Evolutionary conservation across 2,888 invertebrate genomes (phyloP), one percentile per base, ranked within the genome.

Genomic region (Microdon myrmicae): DNA sequence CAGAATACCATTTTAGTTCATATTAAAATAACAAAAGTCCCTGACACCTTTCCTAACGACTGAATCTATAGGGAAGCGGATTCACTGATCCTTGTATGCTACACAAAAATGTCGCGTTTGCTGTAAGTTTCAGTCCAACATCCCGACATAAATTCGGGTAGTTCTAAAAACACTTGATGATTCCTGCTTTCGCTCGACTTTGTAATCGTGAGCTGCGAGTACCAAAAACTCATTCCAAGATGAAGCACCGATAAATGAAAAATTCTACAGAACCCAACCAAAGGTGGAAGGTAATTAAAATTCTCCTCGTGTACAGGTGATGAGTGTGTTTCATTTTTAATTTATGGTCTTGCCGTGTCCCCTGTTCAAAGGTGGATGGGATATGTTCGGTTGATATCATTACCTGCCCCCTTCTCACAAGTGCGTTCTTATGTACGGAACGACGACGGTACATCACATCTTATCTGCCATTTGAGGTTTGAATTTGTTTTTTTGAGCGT

Each of bases 251-350:
- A 41, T 37, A 60, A 39, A 61, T 44, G 39, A 61, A 28, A 51
- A 39, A 51, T 48, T 35, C 41, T 53, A 47, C 32, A 53, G 39
- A 13, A 41, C 29, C 13, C 37, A 14, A 3, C 37, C 17, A 19
- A 43, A 19, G 31, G 25, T n/a, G n/a, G n/a, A n/a, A n/a, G 32
- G 26, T 35, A 55, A 61, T 61, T 64, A 26, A 64, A 53, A 64
- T 64, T 58, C 64, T 9, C 32, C 28, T 8, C 43, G 47, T 53
- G 64, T 64, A 32, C 51, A 64, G 64, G 58, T 64, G 64, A 64
- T 58, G 64, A 64, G 64, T 64, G 47, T 51, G 64, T 64, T 64
- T 64, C 58, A 58, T 64, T 58, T 64, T 64, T 58, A 64, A 64
- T 64, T 64, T 64, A 64, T 64, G 51, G 58, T 47, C 51, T 53